phyloP scores from a whole-genome alignment of 2,113 vertebrate species.

The Ia io region DNA sequence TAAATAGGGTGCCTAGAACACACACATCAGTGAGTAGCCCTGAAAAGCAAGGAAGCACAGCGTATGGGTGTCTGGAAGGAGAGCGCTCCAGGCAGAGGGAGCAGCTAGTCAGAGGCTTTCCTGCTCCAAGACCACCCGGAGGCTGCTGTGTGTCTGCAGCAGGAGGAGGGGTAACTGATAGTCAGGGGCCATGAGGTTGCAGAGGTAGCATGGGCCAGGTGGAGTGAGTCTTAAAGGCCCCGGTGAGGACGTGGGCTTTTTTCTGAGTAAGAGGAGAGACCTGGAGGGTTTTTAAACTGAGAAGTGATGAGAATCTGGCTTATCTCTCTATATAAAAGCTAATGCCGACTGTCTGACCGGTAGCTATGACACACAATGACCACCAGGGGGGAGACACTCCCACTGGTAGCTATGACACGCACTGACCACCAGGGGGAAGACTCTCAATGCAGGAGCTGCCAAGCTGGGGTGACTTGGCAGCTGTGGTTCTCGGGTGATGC shows the following conservation, averaged over 20 bases:
- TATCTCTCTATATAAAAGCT: background rate
- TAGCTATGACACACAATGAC: too few relatives aligned
- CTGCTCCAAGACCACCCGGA: background rate
- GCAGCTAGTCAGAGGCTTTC: background rate
- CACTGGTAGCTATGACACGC: too few relatives aligned
- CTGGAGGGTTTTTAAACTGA: background rate
- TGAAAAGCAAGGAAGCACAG: background rate
- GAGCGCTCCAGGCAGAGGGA: background rate
- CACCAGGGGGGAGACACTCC: too few relatives aligned
- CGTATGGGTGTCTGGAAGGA: fast-evolving
- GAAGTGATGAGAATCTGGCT: background rate
- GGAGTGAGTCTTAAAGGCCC: background rate
- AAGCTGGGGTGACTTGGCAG: too few relatives aligned
- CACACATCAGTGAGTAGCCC: background rate
- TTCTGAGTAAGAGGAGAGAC: background rate
- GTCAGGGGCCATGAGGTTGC: background rate
- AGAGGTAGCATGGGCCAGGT: background rate
- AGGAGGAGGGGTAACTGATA: too few relatives aligned
- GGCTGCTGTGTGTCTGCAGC: background rate
- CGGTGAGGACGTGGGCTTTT: background rate
- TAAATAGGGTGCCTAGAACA: background rate
- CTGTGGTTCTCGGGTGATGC: too few relatives aligned
- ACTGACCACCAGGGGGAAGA: too few relatives aligned
- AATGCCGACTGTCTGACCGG: fast-evolving
- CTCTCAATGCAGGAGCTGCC: too few relatives aligned